Evolutionary conservation across 1,140 invertebrate species (phyloP), one percentile per base, ranked within the genome.

Genomic region (Cydia pomonella): DNA sequence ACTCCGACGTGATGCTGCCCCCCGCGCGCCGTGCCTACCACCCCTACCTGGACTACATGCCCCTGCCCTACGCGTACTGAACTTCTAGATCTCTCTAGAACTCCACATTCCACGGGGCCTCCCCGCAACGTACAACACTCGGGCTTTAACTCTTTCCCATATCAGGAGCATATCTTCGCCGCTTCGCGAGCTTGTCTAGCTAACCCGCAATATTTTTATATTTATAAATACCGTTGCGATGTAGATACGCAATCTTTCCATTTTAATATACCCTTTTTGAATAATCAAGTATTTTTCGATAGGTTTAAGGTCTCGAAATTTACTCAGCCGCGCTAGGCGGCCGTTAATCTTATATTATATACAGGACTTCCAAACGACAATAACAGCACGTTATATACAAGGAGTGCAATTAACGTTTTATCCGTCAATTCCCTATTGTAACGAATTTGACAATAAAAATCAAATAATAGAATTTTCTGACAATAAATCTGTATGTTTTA

Each of bases 1-100:
- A 92, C 86, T 90, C 91, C 1, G 91, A 92, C 76, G 88, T 87
- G 76, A 88, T 92, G 84, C 74, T 90, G 75, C 89, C 91, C 0
- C 89, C 89, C 3, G 79, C 76, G 0, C 89, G 89, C 66, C 89
- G 88, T 76, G 80, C 86, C 78, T 87, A 90, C 80, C 88, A 87
- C 77, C 89, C 88, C 66, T 89, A 86, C 80, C 80, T 86, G 76
- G 89, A 89, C 73, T 89, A 88, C 80, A 77, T 78, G 80, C 85
- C 38, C 86, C 89, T 87, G 73, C 87, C 85, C 50, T 89, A 88
- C 80, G 77, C 78, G 76, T 91, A 90, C 81, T 92, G 89, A 92
- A 86, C 76, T 82, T 63, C 80, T 47, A 41, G 66, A 75, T 80
- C 74, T 72, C 77, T 80, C 83, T 77, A 84, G 80, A 84, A 83